These are phyloP conservation scores for Diprion similis DNA, from an alignment of 1,140 invertebrate genomes.

Conservation along the genomic window DNA sequence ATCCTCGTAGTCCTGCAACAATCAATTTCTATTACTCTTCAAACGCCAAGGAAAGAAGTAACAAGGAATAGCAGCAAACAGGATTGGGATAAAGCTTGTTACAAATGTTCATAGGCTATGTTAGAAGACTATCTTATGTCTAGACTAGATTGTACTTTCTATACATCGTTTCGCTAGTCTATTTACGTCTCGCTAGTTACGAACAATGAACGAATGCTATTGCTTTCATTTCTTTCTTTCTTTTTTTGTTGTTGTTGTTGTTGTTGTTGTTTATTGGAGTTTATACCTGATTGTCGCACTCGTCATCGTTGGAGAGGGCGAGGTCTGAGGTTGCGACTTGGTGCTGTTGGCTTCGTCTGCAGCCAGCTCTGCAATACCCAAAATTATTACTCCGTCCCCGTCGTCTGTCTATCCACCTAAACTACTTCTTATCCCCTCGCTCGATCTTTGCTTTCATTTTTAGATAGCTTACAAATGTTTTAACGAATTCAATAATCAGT, in stretches of 20 bases:
- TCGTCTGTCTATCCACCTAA: not conserved
- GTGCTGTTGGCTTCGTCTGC: slow-evolving; percentile 56
- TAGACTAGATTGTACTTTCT: no score
- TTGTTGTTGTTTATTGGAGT: not conserved
- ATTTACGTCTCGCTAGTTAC: no score
- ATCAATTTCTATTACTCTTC: not conserved
- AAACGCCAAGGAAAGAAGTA: no score
- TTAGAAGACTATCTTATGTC: no score
- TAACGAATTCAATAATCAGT: no score
- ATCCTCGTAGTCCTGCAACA: slow-evolving; percentile 58
- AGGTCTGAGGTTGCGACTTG: slow-evolving; percentile 61
- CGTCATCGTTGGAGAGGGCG: slow-evolving; percentile 63
- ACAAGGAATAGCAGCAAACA: no score
- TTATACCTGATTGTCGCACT: slow-evolving; percentile 62
- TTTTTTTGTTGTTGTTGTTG: no score
- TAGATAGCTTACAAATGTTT: no score
- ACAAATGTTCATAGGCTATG: no score
- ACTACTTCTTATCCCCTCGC: not conserved
- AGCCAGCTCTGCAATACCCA: slow-evolving; percentile 53
- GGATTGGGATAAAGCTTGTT: no score
- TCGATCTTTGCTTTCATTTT: not conserved
- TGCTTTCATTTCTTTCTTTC: slow-evolving; percentile 6
- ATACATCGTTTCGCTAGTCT: no score
- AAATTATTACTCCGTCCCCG: slow-evolving; percentile 9
- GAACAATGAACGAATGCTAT: no score